Conservation (phyloP, 2,797 vertebrate species). For the Lagodon rhomboides region DNA sequence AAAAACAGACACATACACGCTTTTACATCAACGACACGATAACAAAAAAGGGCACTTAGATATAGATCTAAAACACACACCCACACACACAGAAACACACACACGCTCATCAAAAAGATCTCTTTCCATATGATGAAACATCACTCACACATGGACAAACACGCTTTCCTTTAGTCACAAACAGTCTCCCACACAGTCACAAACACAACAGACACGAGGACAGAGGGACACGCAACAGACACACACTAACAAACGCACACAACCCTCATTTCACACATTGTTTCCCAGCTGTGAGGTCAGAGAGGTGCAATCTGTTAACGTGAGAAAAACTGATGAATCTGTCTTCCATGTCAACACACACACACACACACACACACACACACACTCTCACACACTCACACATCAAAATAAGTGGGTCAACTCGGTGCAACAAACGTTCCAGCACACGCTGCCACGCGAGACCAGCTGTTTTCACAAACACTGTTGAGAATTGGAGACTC, state of each 20-base stretch:
- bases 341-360: constrained; percentile 37
- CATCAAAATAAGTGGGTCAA: constrained; percentile 71
- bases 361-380: constrained; percentile 17
- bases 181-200: neutral
- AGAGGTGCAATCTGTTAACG: constrained; percentile 60
- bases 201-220: too few species aligned
- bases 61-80: too few species aligned
- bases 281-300: constrained; percentile 59
- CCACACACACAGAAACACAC: too few species aligned
- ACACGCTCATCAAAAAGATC: neutral
- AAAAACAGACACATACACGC: neutral
- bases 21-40: neutral
- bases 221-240: neutral
- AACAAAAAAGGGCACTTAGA: neutral
- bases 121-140: constrained; percentile 1
- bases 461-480: constrained; percentile 62
- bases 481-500: constrained; percentile 35
- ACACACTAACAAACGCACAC: constrained; percentile 13
- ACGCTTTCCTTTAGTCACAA: constrained; percentile 5
- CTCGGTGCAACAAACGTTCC: constrained; percentile 39
- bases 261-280: constrained; percentile 57
- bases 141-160: neutral
- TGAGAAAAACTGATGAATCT: constrained; percentile 63
- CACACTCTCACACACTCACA: constrained; percentile 27
- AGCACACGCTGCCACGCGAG: constrained; percentile 44